phyloP scores from a whole-genome alignment of 2,113 vertebrate genomes.

The Oenanthe melanoleuca region DNA sequence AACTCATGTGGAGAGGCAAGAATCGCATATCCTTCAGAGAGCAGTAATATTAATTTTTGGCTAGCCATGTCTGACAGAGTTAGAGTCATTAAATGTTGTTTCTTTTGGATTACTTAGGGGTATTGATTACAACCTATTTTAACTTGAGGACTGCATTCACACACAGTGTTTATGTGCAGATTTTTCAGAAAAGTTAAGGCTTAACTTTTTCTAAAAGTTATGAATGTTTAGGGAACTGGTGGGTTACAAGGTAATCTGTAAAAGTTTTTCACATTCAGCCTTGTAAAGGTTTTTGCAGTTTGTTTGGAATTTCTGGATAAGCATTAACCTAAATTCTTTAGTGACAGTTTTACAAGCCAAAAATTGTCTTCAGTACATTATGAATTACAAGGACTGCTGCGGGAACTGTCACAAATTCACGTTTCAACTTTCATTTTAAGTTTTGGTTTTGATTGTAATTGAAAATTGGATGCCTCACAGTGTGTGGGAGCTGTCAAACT shows the following conservation, averaged over 20 bases:
- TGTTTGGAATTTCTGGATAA: not conserved
- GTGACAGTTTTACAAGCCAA: not conserved
- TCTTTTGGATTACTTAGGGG: not conserved
- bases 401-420: not conserved
- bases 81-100: not conserved
- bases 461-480: not conserved
- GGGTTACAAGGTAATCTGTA: not conserved
- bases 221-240: not conserved
- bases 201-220: not conserved
- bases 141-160: not conserved
- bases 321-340: not conserved
- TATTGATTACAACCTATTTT: not conserved
- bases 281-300: not conserved
- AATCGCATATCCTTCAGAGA: not conserved
- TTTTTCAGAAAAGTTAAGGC: not conserved
- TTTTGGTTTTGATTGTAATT: not conserved
- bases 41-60: not conserved
- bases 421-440: not conserved
- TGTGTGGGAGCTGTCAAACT: not conserved
- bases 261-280: not conserved
- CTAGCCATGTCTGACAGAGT: not conserved
- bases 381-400: not conserved
- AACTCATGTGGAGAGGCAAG: not conserved
- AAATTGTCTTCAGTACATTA: not conserved
- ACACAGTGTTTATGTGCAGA: not conserved